Base-by-base conservation (phyloP, 1,140 invertebrate species). In the Pogonomyrmex barbatus region DNA sequence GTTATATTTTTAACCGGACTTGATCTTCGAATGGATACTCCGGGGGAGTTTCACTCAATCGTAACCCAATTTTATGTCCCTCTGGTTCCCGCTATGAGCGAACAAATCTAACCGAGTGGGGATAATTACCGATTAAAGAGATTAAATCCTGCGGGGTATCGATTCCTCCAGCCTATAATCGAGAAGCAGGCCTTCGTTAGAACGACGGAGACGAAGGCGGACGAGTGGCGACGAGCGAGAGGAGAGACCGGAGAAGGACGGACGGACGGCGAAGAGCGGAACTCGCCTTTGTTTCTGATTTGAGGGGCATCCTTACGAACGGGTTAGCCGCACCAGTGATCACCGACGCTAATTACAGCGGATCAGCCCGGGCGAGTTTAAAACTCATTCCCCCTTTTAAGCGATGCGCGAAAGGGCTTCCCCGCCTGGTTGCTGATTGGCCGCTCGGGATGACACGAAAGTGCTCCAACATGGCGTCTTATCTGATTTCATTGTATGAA, bases 391-490 rank as follows among this genome's bases (percentile, higher is more conserved):
- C 90, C 92, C 89, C 79, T 91, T 92, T 92, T 91, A 91, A 92
- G 91, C 91, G 88, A 81, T 78, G 91, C 87, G 90, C 91, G 79
- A 92, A 92, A 92, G 92, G 92, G 92, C 92, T 93, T 92, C 92
- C 65, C 86, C 91, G 76, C 85, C 88, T 82, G 78, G 84, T 76
- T 75, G 90, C 93, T 92, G 92, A 94, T 94, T 94, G 93, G 94
- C 89, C 91, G 90, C 70, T 78, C 86, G 89, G 90, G 92, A 94
- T 94, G 94, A 94, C 94, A 94, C 92, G 92, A 94, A 94, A 94
- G 94, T 94, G 93, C 92, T 91, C 92, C 92, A 94, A 94, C 93
- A 94, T 94, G 94, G 94, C 94, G 93, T 91, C 93, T 94, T 94
- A 94, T 94, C 94, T 94, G 93, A 94, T 94, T 94, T 94, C 94